phyloP scores from a whole-genome alignment of 2,113 vertebrate genomes.

The Periophthalmus modestus region DNA sequence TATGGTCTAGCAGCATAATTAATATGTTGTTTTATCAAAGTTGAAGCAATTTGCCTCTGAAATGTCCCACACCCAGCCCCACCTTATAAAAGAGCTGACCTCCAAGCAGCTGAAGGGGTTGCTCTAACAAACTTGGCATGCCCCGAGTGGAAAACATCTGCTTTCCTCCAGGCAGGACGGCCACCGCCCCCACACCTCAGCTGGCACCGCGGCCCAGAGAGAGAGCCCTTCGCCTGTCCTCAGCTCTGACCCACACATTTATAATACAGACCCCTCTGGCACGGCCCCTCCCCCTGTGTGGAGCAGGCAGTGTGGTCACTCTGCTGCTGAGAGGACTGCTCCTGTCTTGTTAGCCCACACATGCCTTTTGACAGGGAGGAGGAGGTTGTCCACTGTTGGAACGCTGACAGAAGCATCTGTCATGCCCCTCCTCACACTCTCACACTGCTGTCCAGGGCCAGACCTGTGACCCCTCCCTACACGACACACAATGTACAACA shows the following conservation, averaged over 20 bases:
- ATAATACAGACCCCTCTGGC: conserved; percentile 80
- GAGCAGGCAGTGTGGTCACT: conserved; percentile 85
- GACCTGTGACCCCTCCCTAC: conserved; percentile 75
- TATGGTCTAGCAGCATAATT: conserved; percentile 73
- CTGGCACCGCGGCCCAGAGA: conserved; percentile 88
- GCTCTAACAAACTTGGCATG: conserved; percentile 92
- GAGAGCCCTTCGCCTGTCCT: conserved; percentile 93
- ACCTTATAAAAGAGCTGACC: conserved; percentile 90
- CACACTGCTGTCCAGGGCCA: conserved; percentile 90
- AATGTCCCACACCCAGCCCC: conserved; percentile 79
- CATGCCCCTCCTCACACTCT: conserved; percentile 88
- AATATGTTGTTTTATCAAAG: conserved; percentile 79
- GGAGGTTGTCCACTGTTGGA: conserved; percentile 89
- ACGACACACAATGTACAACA: conserved; percentile 65
- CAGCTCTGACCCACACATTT: conserved; percentile 85
- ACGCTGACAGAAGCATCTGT: conserved; percentile 98
- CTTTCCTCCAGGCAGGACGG: conserved; percentile 90
- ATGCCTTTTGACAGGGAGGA: conserved; percentile 84
- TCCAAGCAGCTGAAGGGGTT: conserved; percentile 97
- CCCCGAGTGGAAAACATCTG: conserved; percentile 96
- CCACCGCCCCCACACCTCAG: conserved; percentile 86
- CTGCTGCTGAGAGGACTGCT: conserved; percentile 91
- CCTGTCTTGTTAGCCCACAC: conserved; percentile 92
- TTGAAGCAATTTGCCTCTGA: conserved; percentile 77
- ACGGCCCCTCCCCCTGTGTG: conserved; percentile 75